phyloP scores from a whole-genome alignment of 2,113 vertebrate genomes.

The Anarhynchus alexandrinus region DNA sequence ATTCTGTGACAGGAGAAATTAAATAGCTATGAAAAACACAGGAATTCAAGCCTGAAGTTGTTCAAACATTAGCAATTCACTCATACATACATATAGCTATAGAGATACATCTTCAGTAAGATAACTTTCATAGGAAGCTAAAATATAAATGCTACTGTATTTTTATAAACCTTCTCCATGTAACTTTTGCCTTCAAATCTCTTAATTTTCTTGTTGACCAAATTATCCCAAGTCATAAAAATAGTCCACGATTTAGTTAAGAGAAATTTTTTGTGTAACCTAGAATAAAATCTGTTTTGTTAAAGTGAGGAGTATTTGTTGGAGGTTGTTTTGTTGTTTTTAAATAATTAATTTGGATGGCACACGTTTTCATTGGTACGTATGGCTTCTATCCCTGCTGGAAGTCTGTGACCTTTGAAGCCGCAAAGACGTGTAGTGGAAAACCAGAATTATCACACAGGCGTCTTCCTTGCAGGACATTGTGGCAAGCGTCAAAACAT shows the following conservation, averaged over 20 bases:
- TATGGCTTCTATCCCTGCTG: not conserved
- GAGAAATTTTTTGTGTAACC: not conserved
- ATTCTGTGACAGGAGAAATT: not conserved
- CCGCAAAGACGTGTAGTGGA: rapidly evolving
- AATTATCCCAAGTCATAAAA: not conserved
- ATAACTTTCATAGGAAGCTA: not conserved
- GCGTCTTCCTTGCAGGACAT: not conserved
- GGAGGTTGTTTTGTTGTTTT: not conserved
- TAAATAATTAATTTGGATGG: rapidly evolving
- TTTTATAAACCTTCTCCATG: not conserved
- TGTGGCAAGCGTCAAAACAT: not conserved
- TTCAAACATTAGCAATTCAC: not conserved
- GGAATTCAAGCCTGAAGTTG: not conserved
- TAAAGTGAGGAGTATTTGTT: not conserved
- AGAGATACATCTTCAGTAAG: not conserved
- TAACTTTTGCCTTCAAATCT: not conserved
- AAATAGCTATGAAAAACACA: not conserved
- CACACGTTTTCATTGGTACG: not conserved
- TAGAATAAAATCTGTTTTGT: not conserved
- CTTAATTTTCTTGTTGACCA: not conserved
- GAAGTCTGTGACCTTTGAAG: not conserved
- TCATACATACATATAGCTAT: not conserved
- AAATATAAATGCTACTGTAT: not conserved
- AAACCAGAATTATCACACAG: not conserved
- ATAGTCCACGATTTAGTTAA: not conserved